Evolutionary conservation across 2,888 invertebrate species (phyloP).

Genomic region (Macrosiphum euphorbiae): DNA sequence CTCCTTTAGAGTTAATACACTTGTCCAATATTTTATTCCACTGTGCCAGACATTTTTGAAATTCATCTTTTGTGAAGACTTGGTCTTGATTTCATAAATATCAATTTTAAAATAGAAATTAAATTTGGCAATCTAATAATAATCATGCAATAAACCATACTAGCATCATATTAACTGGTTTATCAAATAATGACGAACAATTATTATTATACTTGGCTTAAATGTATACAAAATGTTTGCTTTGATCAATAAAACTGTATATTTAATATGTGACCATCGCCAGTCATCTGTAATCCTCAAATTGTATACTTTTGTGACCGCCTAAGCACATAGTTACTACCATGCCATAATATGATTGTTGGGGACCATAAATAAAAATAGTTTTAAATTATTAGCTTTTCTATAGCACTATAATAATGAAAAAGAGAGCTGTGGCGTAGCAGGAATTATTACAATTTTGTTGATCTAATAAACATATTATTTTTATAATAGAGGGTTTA

Average conservation of each 20-base stretch:
- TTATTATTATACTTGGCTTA: neutral
- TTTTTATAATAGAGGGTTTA: neutral
- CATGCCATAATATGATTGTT: no score
- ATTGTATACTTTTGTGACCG: no score
- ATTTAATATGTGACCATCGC: neutral
- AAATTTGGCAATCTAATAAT: neutral
- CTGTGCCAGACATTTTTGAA: neutral
- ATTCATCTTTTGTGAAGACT: conserved; percentile 51
- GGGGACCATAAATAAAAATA: no score
- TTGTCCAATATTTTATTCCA: conserved; percentile 47
- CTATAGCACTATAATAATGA: no score
- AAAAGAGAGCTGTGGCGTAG: neutral
- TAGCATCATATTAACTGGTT: neutral
- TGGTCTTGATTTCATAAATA: conserved; percentile 50
- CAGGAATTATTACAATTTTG: no score
- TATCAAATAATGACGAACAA: no score
- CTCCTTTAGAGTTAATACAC: conserved; percentile 21
- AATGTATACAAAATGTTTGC: neutral
- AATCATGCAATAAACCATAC: neutral
- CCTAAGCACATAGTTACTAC: no score
- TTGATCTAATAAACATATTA: no score
- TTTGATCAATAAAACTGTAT: neutral
- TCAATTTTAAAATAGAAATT: neutral
- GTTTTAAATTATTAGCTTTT: no score
- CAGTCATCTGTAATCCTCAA: no score